Percentiles rank a stretch among this genome's conserved stretches.
phyloP scores from a whole-genome alignment of 2,888 invertebrate species.

The Yponomeuta malinellus region DNA sequence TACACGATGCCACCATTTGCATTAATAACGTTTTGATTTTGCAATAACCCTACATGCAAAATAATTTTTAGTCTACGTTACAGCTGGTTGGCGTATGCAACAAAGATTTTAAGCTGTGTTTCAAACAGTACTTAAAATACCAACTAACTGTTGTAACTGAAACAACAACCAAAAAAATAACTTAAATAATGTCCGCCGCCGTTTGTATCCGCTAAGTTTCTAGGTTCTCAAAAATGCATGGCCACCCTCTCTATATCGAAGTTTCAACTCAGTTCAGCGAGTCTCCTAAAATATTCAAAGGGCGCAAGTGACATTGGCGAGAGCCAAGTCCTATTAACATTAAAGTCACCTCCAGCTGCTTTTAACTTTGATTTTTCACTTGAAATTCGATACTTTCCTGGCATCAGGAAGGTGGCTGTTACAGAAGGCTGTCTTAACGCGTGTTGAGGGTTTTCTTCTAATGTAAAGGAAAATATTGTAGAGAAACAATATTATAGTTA shows the following conservation, averaged over 20 bases:
- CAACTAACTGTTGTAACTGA: too few relatives aligned
- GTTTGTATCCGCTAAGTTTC: not conserved
- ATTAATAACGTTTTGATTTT: too few relatives aligned
- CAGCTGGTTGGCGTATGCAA: too few relatives aligned
- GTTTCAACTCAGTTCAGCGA: conserved; percentile 42
- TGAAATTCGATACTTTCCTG: conserved; percentile 5
- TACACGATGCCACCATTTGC: too few relatives aligned
- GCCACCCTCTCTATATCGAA: conserved; percentile 44
- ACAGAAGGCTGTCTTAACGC: not conserved
- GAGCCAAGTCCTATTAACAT: conserved; percentile 52
- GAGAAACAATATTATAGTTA: too few relatives aligned
- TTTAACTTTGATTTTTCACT: conserved; percentile 13
- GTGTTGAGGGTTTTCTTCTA: too few relatives aligned
- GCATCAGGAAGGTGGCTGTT: not conserved
- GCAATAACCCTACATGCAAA: too few relatives aligned
- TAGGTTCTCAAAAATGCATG: conserved; percentile 26
- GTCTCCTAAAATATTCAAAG: conserved; percentile 61
- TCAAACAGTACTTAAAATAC: too few relatives aligned
- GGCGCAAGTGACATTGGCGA: conserved; percentile 50
- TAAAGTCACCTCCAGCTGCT: conserved; percentile 35
- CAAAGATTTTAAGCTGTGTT: too few relatives aligned
- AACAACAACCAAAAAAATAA: too few relatives aligned
- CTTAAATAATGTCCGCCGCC: not conserved
- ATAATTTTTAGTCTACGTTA: too few relatives aligned
- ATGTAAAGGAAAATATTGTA: too few relatives aligned